Base-by-base conservation (phyloP, 1,140 invertebrate genomes). In the Tetramorium alpestre region DNA sequence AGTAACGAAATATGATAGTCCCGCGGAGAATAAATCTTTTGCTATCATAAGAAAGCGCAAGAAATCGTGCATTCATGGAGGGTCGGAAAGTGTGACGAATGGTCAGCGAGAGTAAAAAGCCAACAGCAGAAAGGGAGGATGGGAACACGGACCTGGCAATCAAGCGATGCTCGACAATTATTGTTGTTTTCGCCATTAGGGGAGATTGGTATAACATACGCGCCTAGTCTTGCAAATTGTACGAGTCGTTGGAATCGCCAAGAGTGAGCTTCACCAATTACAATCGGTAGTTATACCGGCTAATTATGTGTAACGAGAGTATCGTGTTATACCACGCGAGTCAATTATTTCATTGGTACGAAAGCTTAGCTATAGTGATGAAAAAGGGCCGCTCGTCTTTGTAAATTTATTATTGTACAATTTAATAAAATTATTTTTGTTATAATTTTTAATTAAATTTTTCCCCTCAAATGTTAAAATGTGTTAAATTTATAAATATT, bases 181-280 rank as follows among this genome's bases (percentile, higher is more conserved):
- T 85, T 85, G 70, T 85, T 76, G 82, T 80, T 78, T 85, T 80
- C 82, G 28, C 62, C 58, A 85, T 85, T 85, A 65, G 47, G 6
- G 16, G 16, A 85, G 47, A 64, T 76, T 38, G 60, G 33, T 33
- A 47, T 67, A 78, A 78, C 47, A 38, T 33, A 22, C 47, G 75
- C 28, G 54, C 5, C 80, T 18, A 41, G 67, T n/a, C 28, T 16
- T 16, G 67, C 33, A 82, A 85, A 85, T 85, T 85, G 81, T 85
- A 44, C 41, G 33, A 70, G 33, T 16, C 16, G 11, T 18, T 25
- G 44, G 16, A 58, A 82, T 58, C 0, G 18, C 25, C 67, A 25
- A 56, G 51, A 11, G 5, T 56, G 10, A 44, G 44, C 25, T 10
- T 47, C 10, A 13, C 25, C 25, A 73, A 22, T 49, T 82, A 82